Evolutionary conservation across 2,888 invertebrate genomes (phyloP).

Genomic region (Chymomyza amoena): DNA sequence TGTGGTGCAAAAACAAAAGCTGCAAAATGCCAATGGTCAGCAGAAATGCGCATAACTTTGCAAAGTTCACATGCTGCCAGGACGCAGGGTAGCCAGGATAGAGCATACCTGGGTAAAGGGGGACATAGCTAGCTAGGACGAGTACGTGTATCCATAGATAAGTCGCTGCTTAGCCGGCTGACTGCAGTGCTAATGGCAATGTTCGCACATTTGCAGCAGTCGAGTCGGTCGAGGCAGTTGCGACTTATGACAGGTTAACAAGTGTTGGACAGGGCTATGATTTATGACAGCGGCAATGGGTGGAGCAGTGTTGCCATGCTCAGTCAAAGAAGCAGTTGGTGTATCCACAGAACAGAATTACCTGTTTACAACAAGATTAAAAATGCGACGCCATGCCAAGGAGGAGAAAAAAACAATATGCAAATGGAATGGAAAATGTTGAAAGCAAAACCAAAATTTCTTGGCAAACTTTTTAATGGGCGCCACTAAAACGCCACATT

Average conservation of each 20-base stretch:
- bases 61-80: slow-evolving; percentile 55
- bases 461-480: slow-evolving; percentile 67
- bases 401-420: not conserved
- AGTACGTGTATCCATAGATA: slow-evolving; percentile 41
- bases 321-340: no score
- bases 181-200: slow-evolving; percentile 59
- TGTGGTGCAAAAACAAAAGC: slow-evolving; percentile 64
- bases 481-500: slow-evolving; percentile 68
- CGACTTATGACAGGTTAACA: slow-evolving; percentile 46
- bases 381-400: slow-evolving; percentile 26
- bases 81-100: slow-evolving; percentile 11
- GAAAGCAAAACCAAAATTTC: slow-evolving; percentile 26
- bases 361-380: slow-evolving; percentile 66
- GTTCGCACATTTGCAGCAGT: slow-evolving; percentile 58
- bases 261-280: slow-evolving; percentile 41
- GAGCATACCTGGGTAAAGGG: slow-evolving; percentile 38
- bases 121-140: not conserved
- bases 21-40: slow-evolving; percentile 72
- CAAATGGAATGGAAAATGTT: slow-evolving; percentile 22
- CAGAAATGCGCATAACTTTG: slow-evolving; percentile 70
- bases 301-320: slow-evolving; percentile 6
- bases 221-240: not conserved
- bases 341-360: slow-evolving; percentile 50
- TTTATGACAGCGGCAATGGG: slow-evolving; percentile 29
- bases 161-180: slow-evolving; percentile 43